Conservation (phyloP, 2,113 vertebrate species). For the Holacanthus passer region DNA sequence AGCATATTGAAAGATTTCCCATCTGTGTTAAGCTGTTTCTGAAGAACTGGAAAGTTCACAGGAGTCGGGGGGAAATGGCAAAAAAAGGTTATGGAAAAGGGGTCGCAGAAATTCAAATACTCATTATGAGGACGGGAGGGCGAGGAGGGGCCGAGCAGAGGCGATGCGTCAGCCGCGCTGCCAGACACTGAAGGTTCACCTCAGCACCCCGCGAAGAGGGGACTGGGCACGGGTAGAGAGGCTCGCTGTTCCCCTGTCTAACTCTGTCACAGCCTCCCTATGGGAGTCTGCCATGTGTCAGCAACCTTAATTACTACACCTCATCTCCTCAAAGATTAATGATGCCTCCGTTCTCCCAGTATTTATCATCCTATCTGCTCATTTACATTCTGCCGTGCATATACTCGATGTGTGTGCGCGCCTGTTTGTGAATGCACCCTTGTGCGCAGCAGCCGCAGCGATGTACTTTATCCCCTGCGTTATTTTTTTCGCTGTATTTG, state of each 20-base stretch:
- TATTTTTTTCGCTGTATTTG: slow-evolving; percentile 20
- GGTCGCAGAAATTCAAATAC: slow-evolving; percentile 15
- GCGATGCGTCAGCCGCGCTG: slow-evolving; percentile 45
- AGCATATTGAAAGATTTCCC: slow-evolving; percentile 15
- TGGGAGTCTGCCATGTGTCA: slow-evolving; percentile 74
- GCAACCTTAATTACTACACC: slow-evolving; percentile 76
- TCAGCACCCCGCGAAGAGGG: slow-evolving; percentile 65
- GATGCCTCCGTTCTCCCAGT: slow-evolving; percentile 51
- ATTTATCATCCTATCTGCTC: slow-evolving; percentile 72
- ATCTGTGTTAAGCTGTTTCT: slow-evolving; percentile 28
- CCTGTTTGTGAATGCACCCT: neutral
- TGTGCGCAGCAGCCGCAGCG: neutral
- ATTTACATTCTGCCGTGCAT: slow-evolving; percentile 62
- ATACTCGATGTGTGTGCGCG: slow-evolving; percentile 11
- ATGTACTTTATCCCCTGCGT: neutral
- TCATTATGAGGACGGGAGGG: slow-evolving; percentile 13
- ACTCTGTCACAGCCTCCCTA: slow-evolving; percentile 66
- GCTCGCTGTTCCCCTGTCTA: slow-evolving; percentile 67
- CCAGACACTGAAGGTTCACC: slow-evolving; percentile 64
- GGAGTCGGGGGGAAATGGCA: no score
- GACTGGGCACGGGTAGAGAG: slow-evolving; percentile 50
- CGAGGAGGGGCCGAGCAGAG: slow-evolving; percentile 21
- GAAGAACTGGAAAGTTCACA: slow-evolving; percentile 19
- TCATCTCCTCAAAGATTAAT: slow-evolving; percentile 79
- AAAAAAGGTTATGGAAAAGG: slow-evolving; percentile 4